Evolutionary conservation across 2,797 vertebrate genomes (phyloP).

Genomic region (Pseudochaenichthys georgianus): DNA sequence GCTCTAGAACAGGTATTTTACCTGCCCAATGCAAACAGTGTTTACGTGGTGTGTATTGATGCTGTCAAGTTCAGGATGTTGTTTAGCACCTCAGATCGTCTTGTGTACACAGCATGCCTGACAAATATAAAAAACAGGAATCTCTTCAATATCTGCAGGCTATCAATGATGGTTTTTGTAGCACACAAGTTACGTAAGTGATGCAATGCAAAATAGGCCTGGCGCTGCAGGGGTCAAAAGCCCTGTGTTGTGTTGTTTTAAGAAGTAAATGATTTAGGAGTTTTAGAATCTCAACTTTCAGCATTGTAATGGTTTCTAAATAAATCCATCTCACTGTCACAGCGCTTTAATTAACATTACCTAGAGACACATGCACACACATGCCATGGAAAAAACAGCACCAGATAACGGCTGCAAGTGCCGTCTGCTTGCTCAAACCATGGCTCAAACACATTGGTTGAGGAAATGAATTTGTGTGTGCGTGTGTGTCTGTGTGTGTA

Average conservation of each 20-base stretch:
- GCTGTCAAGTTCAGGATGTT: constrained; percentile 27
- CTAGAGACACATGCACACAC: constrained; percentile 36
- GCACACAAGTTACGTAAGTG: constrained; percentile 23
- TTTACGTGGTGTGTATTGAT: constrained; percentile 29
- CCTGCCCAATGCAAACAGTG: background rate
- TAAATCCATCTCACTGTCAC: constrained; percentile 34
- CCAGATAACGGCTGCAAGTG: constrained; percentile 33
- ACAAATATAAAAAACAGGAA: constrained; percentile 19
- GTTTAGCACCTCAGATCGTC: constrained; percentile 19
- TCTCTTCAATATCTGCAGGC: constrained; percentile 15
- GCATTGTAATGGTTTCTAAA: constrained; percentile 33
- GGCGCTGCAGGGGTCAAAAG: constrained; percentile 22
- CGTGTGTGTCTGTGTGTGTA: constrained; percentile 42
- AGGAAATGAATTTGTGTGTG: constrained; percentile 50
- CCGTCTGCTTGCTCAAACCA: constrained; percentile 36
- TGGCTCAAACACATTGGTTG: constrained; percentile 43
- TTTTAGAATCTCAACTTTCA: constrained; percentile 36
- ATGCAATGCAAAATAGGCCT: background rate
- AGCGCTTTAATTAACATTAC: constrained; percentile 53
- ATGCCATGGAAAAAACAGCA: constrained; percentile 25
- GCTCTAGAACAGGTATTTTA: constrained; percentile 29
- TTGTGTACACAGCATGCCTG: background rate
- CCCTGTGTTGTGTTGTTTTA: constrained; percentile 24
- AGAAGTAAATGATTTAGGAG: constrained; percentile 37
- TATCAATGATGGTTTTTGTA: constrained; percentile 21